Evolutionary conservation across 2,113 vertebrate species (phyloP).

Genomic region (Chaetorhynchus papuensis): DNA sequence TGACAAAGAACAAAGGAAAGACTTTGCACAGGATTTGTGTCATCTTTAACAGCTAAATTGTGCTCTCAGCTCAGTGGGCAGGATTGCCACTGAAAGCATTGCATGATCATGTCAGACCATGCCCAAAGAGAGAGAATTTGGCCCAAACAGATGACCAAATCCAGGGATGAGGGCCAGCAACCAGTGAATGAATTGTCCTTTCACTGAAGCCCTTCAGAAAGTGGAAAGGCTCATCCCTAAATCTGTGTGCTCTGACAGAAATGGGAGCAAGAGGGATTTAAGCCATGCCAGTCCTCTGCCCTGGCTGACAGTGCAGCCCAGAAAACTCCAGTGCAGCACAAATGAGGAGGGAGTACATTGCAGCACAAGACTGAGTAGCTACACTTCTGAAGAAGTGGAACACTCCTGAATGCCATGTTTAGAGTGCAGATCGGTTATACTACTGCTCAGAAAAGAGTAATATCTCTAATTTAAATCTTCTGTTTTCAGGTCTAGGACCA

Average conservation of each 20-base stretch:
- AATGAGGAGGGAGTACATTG: background rate
- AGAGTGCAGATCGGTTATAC: background rate
- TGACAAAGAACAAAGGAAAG: constrained; percentile 40
- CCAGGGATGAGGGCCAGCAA: background rate
- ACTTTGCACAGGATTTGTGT: constrained; percentile 14
- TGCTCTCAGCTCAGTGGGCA: constrained; percentile 1
- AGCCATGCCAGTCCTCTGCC: background rate
- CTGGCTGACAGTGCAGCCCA: background rate
- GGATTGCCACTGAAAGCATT: background rate
- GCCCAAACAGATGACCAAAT: background rate
- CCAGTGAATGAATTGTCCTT: background rate
- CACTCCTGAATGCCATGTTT: background rate
- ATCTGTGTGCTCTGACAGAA: background rate
- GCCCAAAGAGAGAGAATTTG: background rate
- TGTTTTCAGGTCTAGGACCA: background rate
- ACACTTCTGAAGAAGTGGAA: background rate
- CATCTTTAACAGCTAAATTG: constrained; percentile 23
- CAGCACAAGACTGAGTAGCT: background rate
- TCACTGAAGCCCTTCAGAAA: background rate
- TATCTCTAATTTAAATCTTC: background rate
- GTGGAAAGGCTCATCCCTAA: background rate
- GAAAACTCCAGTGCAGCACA: background rate
- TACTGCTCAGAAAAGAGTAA: background rate
- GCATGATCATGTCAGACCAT: background rate
- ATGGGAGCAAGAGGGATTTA: background rate